phyloP scores from a whole-genome alignment of 2,113 vertebrate genomes.

The Chloropsis hardwickii region DNA sequence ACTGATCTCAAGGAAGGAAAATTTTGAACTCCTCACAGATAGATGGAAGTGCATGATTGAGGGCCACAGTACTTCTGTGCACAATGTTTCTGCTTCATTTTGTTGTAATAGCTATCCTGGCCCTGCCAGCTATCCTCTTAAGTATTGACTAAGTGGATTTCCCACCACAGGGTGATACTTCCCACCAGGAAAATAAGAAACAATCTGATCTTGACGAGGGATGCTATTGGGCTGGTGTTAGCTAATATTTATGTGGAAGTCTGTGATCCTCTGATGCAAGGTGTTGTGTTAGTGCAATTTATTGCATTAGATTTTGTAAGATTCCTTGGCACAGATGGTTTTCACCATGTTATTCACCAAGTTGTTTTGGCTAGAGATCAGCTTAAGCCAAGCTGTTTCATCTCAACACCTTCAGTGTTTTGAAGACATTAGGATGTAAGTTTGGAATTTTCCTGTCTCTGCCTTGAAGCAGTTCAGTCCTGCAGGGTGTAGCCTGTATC shows the following conservation, averaged over 20 bases:
- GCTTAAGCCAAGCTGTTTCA: constrained; percentile 36
- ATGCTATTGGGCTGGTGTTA: not conserved
- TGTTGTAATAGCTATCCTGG: not conserved
- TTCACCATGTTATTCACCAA: constrained; percentile 15
- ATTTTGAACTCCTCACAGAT: not conserved
- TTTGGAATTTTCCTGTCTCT: constrained; percentile 9
- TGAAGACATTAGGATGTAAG: not conserved
- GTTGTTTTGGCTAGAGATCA: constrained; percentile 49
- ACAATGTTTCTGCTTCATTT: not conserved
- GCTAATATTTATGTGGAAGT: constrained; percentile 48
- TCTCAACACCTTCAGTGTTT: constrained; percentile 37
- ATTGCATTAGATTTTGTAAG: constrained; percentile 23
- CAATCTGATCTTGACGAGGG: not conserved
- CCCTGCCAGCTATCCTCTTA: not conserved
- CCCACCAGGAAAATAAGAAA: not conserved
- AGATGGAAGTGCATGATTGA: not conserved
- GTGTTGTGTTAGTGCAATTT: constrained; percentile 26
- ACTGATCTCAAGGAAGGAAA: not conserved
- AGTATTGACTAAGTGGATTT: not conserved
- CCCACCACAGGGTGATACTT: not conserved
- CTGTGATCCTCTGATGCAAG: constrained; percentile 35
- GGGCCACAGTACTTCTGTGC: not conserved
- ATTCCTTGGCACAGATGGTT: constrained; percentile 38
- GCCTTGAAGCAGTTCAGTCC: not conserved
- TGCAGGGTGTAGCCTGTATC: not conserved